Percentiles rank a stretch among this genome's conserved stretches.
phyloP scores from a whole-genome alignment of 2,797 vertebrate species.

The Hephaestus fuliginosus region DNA sequence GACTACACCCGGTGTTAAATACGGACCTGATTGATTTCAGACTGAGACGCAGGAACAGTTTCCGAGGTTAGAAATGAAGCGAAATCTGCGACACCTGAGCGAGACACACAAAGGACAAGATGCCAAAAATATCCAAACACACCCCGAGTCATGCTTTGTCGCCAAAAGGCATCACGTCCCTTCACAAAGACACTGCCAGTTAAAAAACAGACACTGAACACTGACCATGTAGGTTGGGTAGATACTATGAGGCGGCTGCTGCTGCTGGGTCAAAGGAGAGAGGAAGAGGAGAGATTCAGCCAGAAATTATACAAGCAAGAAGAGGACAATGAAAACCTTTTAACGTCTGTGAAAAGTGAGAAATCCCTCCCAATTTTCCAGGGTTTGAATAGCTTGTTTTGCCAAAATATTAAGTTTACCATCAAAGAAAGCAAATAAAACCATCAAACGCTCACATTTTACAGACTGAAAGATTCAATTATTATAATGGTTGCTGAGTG shows the following conservation, averaged over 20 bases:
- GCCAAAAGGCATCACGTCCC: conserved; percentile 7
- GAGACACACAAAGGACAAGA: conserved; percentile 21
- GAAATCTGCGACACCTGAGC: conserved; percentile 24
- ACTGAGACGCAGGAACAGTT: neutral
- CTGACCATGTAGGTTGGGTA: conserved; percentile 84
- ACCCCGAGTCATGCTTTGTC: conserved; percentile 42
- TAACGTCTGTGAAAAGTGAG: no score
- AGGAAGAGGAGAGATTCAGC: conserved; percentile 49
- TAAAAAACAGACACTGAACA: conserved; percentile 50
- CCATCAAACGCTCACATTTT: neutral
- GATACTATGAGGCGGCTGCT: conserved; percentile 80
- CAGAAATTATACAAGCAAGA: conserved; percentile 26
- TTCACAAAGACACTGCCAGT: conserved; percentile 46
- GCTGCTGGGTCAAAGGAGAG: conserved; percentile 65
- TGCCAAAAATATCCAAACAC: conserved; percentile 43
- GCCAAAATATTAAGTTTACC: neutral
- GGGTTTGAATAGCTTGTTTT: no score
- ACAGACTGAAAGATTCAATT: neutral
- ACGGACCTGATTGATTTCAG: conserved; percentile 26
- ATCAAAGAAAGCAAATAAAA: neutral
- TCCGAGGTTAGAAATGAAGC: conserved; percentile 31
- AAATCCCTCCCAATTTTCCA: no score
- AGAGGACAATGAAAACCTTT: conserved; percentile 1
- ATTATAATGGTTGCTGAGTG: neutral
- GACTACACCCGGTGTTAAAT: conserved; percentile 22